Base-by-base conservation (phyloP, 30 jellyfish, hydroid and myxozoan genomes). In the Aurelia sp. region DNA sequence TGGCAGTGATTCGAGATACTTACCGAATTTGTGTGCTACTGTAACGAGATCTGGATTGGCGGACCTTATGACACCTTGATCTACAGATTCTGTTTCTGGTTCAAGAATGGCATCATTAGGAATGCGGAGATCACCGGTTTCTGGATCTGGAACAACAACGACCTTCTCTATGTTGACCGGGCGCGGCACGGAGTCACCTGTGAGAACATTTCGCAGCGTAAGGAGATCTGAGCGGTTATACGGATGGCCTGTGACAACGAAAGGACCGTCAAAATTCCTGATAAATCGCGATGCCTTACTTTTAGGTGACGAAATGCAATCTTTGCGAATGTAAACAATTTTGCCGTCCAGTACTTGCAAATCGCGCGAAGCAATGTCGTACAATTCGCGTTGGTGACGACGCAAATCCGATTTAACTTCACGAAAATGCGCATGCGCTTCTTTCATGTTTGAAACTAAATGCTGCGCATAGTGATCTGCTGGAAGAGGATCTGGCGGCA, bases 381-480 rank as follows among this genome's bases (percentile, higher is more conserved):
- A 72, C 18, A 72, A 35, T 16, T 72, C 68, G 84, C 84, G 68
- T 24, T 72, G 84, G 12, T 66, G 84, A 16, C 84, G 67, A 69
- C 69, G 84, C 2, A 72, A 24, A 72, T 72, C 84, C 30, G 67
- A 58, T 58, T 58, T 58, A 0, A 58, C 16, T 58, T 58, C 67
- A 4, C 30, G 17, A 58, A 58, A 58, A 4, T 58, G 0, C 30
- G 9, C 13, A 20, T 16, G 21, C 30, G 30, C 30, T 0, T 17
- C 30, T 20, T 58, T 58, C 51, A 40, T 40, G 5, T 58, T 58
- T 1, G 67, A 5, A 20, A 58, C 67, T 5, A 58, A 20, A 10
- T 58, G 30, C 5, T 58, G 21, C 67, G 5, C 67, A 10, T 58
- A 58, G 13, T 58, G 30, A 58, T 58, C 67, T 58, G 67, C 67